phyloP scores from a whole-genome alignment of 2,113 vertebrate species.

The Mesitornis unicolor region DNA sequence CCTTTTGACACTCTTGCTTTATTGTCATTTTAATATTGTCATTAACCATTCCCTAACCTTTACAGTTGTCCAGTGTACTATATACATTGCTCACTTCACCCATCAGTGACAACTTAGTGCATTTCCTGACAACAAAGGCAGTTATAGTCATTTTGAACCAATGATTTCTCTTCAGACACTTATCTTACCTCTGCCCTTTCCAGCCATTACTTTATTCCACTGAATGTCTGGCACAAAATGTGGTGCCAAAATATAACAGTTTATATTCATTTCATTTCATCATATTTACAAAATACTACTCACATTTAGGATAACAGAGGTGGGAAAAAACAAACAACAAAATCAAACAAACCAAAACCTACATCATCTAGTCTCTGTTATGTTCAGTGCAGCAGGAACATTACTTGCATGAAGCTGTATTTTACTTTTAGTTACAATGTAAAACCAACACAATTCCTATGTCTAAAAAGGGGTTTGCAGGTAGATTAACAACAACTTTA shows the following conservation, averaged over 20 bases:
- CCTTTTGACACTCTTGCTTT: background rate
- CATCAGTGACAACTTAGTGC: background rate
- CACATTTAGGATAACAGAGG: background rate
- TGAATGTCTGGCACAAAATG: background rate
- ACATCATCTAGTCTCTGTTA: background rate
- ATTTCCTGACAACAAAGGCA: slow-evolving; percentile 14
- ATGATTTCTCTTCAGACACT: background rate
- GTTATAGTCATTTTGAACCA: background rate
- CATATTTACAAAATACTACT: background rate
- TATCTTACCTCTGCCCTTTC: background rate
- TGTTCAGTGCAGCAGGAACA: background rate
- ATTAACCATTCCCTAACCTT: slow-evolving; percentile 54
- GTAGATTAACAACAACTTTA: background rate
- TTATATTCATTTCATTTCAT: background rate
- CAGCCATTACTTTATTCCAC: background rate
- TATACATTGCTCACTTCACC: background rate
- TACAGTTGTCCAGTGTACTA: background rate
- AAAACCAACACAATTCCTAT: background rate
- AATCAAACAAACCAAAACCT: no score
- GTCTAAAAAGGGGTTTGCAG: background rate
- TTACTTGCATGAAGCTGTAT: background rate
- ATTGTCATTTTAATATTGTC: slow-evolving; percentile 6
- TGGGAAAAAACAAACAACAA: background rate
- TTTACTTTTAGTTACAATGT: background rate
- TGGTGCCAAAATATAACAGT: background rate